Evolutionary conservation across 2,888 invertebrate genomes (phyloP), one percentile per base, ranked within the genome.

Genomic region (Xestobium rufovillosum): DNA sequence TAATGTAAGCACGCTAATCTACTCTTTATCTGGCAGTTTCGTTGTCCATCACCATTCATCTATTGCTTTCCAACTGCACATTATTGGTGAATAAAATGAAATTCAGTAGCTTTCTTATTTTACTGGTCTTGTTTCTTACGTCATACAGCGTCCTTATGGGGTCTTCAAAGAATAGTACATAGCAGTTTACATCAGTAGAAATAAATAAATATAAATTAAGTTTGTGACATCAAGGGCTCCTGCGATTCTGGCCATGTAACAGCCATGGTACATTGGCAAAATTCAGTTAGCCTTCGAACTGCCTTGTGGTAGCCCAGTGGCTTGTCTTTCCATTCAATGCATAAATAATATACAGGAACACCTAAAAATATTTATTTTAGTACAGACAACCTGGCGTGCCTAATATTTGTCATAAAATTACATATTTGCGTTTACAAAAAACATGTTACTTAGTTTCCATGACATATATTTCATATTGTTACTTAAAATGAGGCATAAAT

Each of bases 301-400:
- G 70, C 52, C 1, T 57, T 60, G 33, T 75, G 67, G 52, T 76
- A 78, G 26, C 60, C 56, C 35, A 65, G 59, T 1, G 79, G 76
- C 55, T 81, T 81, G 25, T 67, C 66, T 47, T 75, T 68, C 74
- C 78, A 78, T 55, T 73, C 75, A 10, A 83, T 75, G 51, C 78
- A 80, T 1, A 83, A 49, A 51, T 82, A 80, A 63, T 89, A 90
- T 4, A 89, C 81, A 4, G 90, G 91, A 43, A 91, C 72, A 14
- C 89, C 78, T 46, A 67, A 61, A 19, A 19, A 6, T 6, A 19
- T 19, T 8, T 19, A 19, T 8, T 8, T 19, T 19, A 19, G 23
- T 19, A n/a, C n/a, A 19, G n/a, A 19, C 23, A 32, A 52, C 50
- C 30, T 36, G 44, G 19, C 44, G 47, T 30, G 37, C 27, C 15